Percentiles rank a stretch among this genome's conserved stretches.
Evolutionary conservation across 2,797 vertebrate genomes (phyloP).

Genomic region (Gadopsis marmoratus): DNA sequence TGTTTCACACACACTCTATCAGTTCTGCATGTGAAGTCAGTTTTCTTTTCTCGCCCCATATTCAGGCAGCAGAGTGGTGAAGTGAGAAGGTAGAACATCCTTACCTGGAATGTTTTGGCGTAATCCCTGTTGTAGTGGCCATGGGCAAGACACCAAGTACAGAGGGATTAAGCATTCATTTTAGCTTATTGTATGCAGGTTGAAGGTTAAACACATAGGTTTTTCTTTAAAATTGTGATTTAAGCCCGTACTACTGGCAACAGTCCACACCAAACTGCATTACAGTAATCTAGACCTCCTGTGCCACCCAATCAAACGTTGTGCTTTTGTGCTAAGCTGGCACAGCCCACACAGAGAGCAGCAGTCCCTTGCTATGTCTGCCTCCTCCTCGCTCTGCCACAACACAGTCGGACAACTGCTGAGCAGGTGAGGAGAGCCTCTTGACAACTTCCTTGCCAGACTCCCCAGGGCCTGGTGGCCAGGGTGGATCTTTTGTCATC

Average conservation of each 20-base stretch:
- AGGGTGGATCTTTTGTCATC: conserved; percentile 82
- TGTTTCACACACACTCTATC: conserved; percentile 14
- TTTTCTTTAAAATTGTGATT: conserved; percentile 21
- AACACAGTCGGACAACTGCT: conserved; percentile 76
- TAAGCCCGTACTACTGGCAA: background rate
- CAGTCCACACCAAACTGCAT: conserved; percentile 31
- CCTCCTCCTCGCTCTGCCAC: conserved; percentile 66
- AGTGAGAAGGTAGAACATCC: background rate
- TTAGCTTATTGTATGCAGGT: background rate
- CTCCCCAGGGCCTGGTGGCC: conserved; percentile 73
- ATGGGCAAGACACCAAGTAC: background rate
- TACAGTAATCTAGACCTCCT: conserved; percentile 46
- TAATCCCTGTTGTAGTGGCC: background rate
- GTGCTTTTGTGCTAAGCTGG: conserved; percentile 65
- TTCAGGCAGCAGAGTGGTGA: conserved; percentile 4
- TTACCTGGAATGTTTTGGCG: background rate
- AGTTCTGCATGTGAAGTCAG: background rate
- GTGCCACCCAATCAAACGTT: conserved; percentile 52
- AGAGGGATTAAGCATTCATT: background rate
- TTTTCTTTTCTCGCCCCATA: conserved; percentile 23
- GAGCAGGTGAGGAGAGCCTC: conserved; percentile 82
- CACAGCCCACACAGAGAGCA: conserved; percentile 69
- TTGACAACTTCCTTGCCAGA: conserved; percentile 81
- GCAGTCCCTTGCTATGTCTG: conserved; percentile 59
- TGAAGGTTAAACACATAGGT: conserved; percentile 17